Base-by-base conservation (phyloP, 2,888 invertebrate species). In the Muscina levida region DNA sequence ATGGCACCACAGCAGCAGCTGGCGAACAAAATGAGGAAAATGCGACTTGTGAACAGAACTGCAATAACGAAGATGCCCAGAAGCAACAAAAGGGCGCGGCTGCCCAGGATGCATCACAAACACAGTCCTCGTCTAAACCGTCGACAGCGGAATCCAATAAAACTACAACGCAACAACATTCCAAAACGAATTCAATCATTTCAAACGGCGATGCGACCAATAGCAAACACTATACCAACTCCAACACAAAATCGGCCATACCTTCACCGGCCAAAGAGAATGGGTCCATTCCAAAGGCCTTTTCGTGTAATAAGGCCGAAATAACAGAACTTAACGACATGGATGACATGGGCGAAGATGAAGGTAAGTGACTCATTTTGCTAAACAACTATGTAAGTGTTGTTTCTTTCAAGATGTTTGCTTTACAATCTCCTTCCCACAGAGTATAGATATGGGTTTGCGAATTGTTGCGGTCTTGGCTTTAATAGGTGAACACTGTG, bases 181-280 rank as follows among this genome's bases (percentile, higher is more conserved):
- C 85, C 77, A 88, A 88, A 88, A 86, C 88, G 84, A 88, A 86
- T 85, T 88, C 88, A 84, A 86, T 88, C 84, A 87, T 86, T 77
- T 86, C 86, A 65, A 88, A 88, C 75, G 89, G 88, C 62, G 88
- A 87, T 83, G 88, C 87, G 51, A 79, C 65, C 53, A 82, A 77
- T 57, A 65, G 46, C 48, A 86, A 85, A 82, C 77, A 85, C 72
- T 82, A 83, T 74, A 79, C 79, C 53, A 79, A 77, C 62, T 74
- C 65, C 65, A 17, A 82, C 72, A 48, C 77, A 56, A 80, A 72
- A 10, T 24, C 67, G 22, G 57, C 77, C 73, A 57, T 79, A 48
- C 66, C 82, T 72, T 75, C 82, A 44, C 70, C 82, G 59, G 77
- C 77, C 68, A 83, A 83, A 77, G 81, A 83, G 68, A 83, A 83